phyloP scores from a whole-genome alignment of 2,113 vertebrate species.

The Rhinoderma darwinii region DNA sequence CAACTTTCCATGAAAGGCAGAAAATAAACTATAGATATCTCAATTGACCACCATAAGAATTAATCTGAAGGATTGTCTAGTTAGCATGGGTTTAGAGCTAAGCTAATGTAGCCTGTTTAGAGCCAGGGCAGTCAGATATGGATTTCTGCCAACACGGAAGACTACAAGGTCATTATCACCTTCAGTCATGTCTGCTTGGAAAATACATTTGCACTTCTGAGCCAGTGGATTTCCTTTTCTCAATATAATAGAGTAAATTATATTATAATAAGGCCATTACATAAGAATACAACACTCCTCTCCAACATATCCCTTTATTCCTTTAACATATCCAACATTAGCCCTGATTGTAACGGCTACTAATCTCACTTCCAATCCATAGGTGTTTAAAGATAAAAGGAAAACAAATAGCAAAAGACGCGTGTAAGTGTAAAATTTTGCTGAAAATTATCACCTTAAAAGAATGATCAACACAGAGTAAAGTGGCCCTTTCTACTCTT shows the following conservation, averaged over 20 bases:
- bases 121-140: neutral
- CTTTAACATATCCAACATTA: too few species aligned
- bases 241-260: neutral
- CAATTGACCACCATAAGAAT: neutral
- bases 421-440: neutral
- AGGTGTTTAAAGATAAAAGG: slow-evolving; percentile 32
- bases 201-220: slow-evolving; percentile 33
- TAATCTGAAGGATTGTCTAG: too few species aligned
- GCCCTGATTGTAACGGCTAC: neutral
- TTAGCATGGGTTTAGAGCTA: neutral
- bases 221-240: slow-evolving; percentile 24
- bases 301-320: too few species aligned
- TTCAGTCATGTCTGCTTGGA: neutral
- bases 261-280: neutral
- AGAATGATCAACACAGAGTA: neutral
- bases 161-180: slow-evolving; percentile 23
- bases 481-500: neutral
- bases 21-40: too few species aligned
- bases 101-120: neutral
- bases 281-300: neutral
- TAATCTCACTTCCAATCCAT: neutral
- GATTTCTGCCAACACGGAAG: neutral
- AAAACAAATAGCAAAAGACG: neutral
- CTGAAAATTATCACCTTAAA: slow-evolving; percentile 8
- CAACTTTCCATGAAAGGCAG: too few species aligned